These are phyloP conservation scores for Magallana angulata DNA, from an alignment of 1,140 invertebrate genomes.

Conservation along the genomic window DNA sequence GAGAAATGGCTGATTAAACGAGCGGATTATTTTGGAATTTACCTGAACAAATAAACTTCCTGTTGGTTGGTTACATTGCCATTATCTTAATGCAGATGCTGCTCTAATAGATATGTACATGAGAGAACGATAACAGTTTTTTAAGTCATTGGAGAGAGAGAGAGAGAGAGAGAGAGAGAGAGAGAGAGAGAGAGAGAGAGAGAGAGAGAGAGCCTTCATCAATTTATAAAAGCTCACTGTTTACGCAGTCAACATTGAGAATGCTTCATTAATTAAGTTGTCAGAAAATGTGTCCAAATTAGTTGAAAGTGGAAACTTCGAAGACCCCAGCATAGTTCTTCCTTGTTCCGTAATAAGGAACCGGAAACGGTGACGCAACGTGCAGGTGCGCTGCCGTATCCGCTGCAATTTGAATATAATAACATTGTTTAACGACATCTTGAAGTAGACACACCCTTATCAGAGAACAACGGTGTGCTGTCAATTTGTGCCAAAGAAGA, in stretches of 20 bases:
- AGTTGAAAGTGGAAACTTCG: no score
- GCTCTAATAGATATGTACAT: not conserved
- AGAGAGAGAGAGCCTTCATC: no score
- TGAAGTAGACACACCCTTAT: not conserved
- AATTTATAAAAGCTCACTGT: no score
- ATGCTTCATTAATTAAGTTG: no score
- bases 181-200: not conserved
- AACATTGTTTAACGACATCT: not conserved
- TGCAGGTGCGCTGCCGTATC: not conserved
- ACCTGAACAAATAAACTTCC: slow-evolving; percentile 3
- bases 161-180: not conserved
- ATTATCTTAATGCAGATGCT: not conserved
- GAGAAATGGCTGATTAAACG: slow-evolving; percentile 18
- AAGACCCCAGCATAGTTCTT: not conserved
- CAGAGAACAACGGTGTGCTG: no score
- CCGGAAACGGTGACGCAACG: not conserved
- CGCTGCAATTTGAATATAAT: not conserved
- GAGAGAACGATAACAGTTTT: not conserved
- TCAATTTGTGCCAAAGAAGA: no score
- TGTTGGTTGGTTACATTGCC: not conserved
- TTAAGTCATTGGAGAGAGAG: not conserved
- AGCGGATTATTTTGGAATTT: not conserved
- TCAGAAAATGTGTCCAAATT: no score
- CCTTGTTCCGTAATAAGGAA: not conserved
- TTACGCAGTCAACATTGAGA: no score